Evolutionary conservation across 37 sponge, comb jelly and placozoan species (phyloP).

Genomic region (Cladorhizidae sp.): DNA sequence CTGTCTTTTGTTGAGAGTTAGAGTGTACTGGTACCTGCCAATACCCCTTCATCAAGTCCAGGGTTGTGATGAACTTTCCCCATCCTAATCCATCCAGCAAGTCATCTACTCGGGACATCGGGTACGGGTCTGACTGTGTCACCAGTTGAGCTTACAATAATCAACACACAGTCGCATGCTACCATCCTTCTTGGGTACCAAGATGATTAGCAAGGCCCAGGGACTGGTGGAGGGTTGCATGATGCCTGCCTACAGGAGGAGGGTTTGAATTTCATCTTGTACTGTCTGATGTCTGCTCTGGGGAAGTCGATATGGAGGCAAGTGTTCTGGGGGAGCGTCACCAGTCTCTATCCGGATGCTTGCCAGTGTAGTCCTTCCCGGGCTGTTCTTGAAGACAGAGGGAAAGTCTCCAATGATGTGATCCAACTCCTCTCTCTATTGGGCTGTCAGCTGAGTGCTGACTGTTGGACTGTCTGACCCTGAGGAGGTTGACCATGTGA

Average conservation of each 20-base stretch:
- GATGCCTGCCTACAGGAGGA: constrained; percentile 31
- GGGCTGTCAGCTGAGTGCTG: neutral
- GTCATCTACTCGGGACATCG: constrained; percentile 42
- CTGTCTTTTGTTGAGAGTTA: neutral
- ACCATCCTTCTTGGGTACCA: constrained; percentile 46
- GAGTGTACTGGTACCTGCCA: constrained; percentile 52
- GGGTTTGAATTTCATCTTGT: constrained; percentile 14
- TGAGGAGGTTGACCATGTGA: neutral
- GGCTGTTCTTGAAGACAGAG: neutral
- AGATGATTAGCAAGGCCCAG: constrained; percentile 40
- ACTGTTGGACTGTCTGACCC: neutral
- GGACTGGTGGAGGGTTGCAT: constrained; percentile 27
- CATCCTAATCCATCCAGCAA: constrained; percentile 20
- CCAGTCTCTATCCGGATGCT: constrained; percentile 14
- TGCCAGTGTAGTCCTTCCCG: constrained; percentile 4
- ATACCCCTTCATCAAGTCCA: constrained; percentile 37
- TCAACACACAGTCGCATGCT: constrained; percentile 9
- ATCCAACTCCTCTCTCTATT: neutral
- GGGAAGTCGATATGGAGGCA: constrained; percentile 30
- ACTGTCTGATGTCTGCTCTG: constrained; percentile 4
- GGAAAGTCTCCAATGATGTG: neutral
- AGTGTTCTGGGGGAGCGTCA: constrained; percentile 21
- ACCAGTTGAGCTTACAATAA: neutral
- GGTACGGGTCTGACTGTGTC: constrained; percentile 22
- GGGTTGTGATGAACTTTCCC: constrained; percentile 36